A percentile compares a stretch with the other conserved stretches of the same genome.
phyloP scores from a whole-genome alignment of 2,888 invertebrate genomes.

The Acanthopleura granulata region DNA sequence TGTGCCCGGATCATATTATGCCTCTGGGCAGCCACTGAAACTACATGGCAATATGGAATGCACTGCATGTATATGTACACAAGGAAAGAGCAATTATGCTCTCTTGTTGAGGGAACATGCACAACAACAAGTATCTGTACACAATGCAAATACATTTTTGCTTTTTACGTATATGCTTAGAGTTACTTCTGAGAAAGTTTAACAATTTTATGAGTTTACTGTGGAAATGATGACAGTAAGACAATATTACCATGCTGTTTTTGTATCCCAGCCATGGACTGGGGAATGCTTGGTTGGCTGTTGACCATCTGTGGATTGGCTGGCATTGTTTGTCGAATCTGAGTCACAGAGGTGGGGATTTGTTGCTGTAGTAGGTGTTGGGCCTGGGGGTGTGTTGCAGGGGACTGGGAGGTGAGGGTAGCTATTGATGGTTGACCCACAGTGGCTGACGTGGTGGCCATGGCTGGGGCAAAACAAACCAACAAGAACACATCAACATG shows the following conservation, averaged over 20 bases:
- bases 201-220: background rate
- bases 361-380: background rate
- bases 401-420: background rate
- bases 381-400: background rate
- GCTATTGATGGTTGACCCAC: background rate
- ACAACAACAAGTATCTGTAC: too few species aligned
- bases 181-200: too few species aligned
- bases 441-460: background rate
- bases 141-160: too few species aligned
- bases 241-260: background rate
- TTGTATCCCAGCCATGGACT: background rate
- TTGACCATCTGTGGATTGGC: background rate
- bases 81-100: too few species aligned
- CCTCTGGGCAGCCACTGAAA: background rate
- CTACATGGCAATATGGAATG: too few species aligned
- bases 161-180: too few species aligned
- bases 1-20: constrained; percentile 16
- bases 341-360: background rate
- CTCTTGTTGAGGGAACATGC: too few species aligned
- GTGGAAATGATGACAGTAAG: too few species aligned
- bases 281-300: background rate
- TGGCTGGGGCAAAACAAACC: background rate
- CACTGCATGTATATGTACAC: too few species aligned
- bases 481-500: background rate
- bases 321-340: background rate